phyloP scores from a whole-genome alignment of 2,113 vertebrate genomes.

The Tautogolabrus adspersus region DNA sequence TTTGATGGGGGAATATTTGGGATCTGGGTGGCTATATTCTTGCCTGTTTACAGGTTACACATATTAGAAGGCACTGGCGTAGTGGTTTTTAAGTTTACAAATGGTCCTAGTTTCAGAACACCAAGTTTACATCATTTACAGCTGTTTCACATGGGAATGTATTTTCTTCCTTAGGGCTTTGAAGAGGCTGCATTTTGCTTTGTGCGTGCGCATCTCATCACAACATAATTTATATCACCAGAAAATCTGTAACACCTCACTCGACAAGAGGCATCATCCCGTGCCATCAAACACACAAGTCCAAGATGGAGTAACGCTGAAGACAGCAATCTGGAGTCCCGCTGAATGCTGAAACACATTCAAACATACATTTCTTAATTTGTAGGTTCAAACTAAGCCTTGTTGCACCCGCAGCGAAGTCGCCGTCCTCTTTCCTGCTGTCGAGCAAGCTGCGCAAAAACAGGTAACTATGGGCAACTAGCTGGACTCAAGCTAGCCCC shows the following conservation, averaged over 20 bases:
- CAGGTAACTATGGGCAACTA: constrained; percentile 20
- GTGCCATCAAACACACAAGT: background rate
- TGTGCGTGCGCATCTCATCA: background rate
- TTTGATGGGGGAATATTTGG: too few relatives aligned
- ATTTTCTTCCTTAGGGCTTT: too few relatives aligned
- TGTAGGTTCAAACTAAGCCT: background rate
- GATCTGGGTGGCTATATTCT: too few relatives aligned
- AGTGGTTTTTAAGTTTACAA: too few relatives aligned
- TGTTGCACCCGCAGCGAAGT: background rate
- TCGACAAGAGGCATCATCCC: background rate
- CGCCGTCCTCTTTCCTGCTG: background rate
- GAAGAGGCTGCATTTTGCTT: background rate
- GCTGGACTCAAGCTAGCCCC: background rate
- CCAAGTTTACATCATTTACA: too few relatives aligned
- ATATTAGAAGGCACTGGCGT: too few relatives aligned
- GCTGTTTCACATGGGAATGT: too few relatives aligned
- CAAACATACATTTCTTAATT: background rate
- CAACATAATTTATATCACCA: background rate
- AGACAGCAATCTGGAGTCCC: background rate
- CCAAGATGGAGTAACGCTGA: constrained; percentile 37
- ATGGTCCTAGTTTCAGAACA: too few relatives aligned
- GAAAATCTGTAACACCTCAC: background rate
- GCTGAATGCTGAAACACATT: constrained; percentile 25
- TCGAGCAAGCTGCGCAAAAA: constrained; percentile 23
- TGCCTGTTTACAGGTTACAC: too few relatives aligned